phyloP scores from a whole-genome alignment of 2,888 invertebrate genomes.

The Andrena praecox region DNA sequence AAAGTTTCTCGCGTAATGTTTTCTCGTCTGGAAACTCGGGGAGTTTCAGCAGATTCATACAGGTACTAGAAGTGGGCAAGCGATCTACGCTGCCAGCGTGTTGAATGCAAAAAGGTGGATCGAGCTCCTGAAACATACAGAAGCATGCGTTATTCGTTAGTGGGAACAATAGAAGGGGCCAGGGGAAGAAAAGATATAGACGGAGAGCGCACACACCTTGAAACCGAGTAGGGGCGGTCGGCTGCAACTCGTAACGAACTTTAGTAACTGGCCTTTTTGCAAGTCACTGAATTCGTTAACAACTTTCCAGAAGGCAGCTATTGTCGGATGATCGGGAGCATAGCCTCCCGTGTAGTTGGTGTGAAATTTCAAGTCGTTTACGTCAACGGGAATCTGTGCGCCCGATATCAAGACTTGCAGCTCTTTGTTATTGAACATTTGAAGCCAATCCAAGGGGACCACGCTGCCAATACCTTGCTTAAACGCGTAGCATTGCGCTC shows the following conservation, averaged over 20 bases:
- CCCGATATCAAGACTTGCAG: slow-evolving; percentile 98
- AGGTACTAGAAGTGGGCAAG: slow-evolving; percentile 98
- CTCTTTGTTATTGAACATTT: slow-evolving; percentile 97
- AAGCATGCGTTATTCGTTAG: neutral
- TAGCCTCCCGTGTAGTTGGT: slow-evolving; percentile 97
- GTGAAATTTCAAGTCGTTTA: slow-evolving; percentile 93
- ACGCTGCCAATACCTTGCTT: slow-evolving; percentile 96
- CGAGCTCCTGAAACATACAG: slow-evolving; percentile 90
- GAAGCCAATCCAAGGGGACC: slow-evolving; percentile 96
- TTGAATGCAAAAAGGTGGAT: slow-evolving; percentile 98
- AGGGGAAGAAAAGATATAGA: neutral
- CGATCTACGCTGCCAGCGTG: slow-evolving; percentile 95
- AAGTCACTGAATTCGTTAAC: slow-evolving; percentile 93
- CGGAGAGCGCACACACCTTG: slow-evolving; percentile 88
- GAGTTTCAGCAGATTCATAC: slow-evolving; percentile 98
- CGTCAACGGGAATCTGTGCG: slow-evolving; percentile 96
- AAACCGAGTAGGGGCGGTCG: slow-evolving; percentile 98
- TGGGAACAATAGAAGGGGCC: neutral
- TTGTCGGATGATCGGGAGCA: slow-evolving; percentile 92
- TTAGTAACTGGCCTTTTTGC: slow-evolving; percentile 94
- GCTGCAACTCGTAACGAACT: slow-evolving; percentile 99
- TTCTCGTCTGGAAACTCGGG: slow-evolving; percentile 94
- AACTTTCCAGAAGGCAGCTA: slow-evolving; percentile 95
- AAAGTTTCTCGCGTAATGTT: slow-evolving; percentile 92
- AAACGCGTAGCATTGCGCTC: slow-evolving; percentile 94